Evolutionary conservation across 1,140 invertebrate species (phyloP), one percentile per base, ranked within the genome.

Genomic region (Sinonovacula constricta): DNA sequence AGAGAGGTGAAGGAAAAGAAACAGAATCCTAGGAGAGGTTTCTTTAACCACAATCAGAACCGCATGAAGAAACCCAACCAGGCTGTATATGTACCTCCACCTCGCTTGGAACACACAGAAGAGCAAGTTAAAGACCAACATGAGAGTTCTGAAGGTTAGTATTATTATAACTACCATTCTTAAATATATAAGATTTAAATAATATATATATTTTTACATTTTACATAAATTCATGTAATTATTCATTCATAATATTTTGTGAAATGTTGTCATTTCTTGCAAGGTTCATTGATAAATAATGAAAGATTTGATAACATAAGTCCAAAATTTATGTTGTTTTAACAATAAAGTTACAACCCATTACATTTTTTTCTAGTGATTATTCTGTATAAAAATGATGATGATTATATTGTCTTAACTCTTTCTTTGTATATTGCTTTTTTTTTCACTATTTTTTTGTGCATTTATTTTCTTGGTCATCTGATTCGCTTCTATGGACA

Each of bases 1-100:
- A 87, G 83, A 74, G 85, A 87, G 54, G 82, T 87, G 7, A 87
- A 80, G 26, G 75, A 80, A 30, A 81, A 68, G 53, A 76, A 78
- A 49, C 68, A 78, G 3, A 63, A 63, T 34, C n/a, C 36, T 22
- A 60, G 65, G 77, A 79, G 75, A 36, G 45, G 36, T 33, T 66
- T 54, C 30, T 36, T 54, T 28, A 75, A 67, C 30, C 59, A 79
- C 14, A 26, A 49, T n/a, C 30, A 63, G 3, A 34, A 75, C 26
- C 77, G 79, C 68, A 56, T 63, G 14, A 85, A 80, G 56, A 85
- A 85, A 54, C 86, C 86, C 24, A 82, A 86, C 33, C 68, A 77
- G 31, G 57, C 80, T 34, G 79, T 81, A 1, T 87, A 87, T 72
- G 68, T 87, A 3, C 86, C 86, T 53, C 86, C 86, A 56, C 68